Evolutionary conservation across 2,888 invertebrate species (phyloP).

Genomic region (Xanthia togata): DNA sequence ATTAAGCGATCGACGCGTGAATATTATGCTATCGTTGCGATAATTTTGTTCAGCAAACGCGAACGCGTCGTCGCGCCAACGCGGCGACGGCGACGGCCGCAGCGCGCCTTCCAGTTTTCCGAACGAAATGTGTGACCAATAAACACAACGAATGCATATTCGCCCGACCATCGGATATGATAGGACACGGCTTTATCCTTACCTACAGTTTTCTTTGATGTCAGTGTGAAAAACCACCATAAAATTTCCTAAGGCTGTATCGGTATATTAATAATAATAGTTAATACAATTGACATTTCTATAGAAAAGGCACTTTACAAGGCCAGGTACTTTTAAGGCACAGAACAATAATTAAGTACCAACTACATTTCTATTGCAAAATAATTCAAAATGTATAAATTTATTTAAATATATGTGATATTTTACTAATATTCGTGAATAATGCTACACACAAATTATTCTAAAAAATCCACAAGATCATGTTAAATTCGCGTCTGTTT

Average conservation of each 20-base stretch:
- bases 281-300: slow-evolving; percentile 64
- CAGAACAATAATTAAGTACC: slow-evolving; percentile 67
- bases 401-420: slow-evolving; percentile 61
- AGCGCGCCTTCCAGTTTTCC: neutral
- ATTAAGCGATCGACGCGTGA: neutral
- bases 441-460: slow-evolving; percentile 70
- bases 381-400: slow-evolving; percentile 57
- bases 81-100: neutral
- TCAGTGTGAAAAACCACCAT: slow-evolving; percentile 32
- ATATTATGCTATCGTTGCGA: neutral
- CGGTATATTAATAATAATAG: slow-evolving; percentile 27
- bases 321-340: slow-evolving; percentile 79
- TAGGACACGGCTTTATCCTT: neutral
- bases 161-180: neutral
- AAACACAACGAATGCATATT: neutral
- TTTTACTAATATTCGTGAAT: slow-evolving; percentile 62
- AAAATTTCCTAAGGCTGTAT: slow-evolving; percentile 44
- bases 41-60: neutral
- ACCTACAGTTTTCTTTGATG: slow-evolving; percentile 25
- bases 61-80: too few relatives aligned
- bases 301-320: slow-evolving; percentile 74
- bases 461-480: slow-evolving; percentile 73
- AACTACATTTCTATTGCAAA: slow-evolving; percentile 72
- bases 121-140: neutral
- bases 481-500: slow-evolving; percentile 57